Evolutionary conservation across 2,797 vertebrate genomes (phyloP).

Genomic region (Phalloptychus januarius): DNA sequence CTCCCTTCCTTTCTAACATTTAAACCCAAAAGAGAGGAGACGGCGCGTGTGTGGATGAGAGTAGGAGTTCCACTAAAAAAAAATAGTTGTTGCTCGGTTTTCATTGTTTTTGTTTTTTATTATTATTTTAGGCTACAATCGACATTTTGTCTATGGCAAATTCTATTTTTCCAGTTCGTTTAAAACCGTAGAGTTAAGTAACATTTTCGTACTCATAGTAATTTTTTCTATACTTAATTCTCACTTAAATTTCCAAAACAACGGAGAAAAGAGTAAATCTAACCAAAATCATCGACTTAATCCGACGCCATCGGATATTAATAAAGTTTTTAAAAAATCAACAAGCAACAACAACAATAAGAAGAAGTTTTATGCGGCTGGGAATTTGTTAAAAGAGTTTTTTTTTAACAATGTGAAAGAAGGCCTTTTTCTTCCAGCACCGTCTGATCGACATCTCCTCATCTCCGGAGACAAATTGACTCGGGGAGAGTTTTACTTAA

Average conservation of each 20-base stretch:
- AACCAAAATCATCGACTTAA: no score
- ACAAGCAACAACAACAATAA: neutral
- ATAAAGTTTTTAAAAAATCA: neutral
- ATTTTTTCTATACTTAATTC: neutral
- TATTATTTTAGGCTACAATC: no score
- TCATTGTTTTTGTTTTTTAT: neutral
- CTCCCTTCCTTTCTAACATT: constrained; percentile 30
- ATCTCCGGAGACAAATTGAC: constrained; percentile 43
- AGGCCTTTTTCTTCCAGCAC: constrained; percentile 36
- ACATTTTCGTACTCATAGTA: neutral
- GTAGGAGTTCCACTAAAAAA: neutral
- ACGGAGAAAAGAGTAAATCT: neutral
- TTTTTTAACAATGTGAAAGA: constrained; percentile 22
- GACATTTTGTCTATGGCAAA: no score
- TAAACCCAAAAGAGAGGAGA: constrained; percentile 56
- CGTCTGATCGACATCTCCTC: constrained; percentile 53
- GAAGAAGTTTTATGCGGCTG: neutral
- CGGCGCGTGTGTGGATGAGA: neutral
- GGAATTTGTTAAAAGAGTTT: constrained; percentile 7
- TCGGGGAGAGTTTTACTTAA: constrained; percentile 28
- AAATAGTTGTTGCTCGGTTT: neutral
- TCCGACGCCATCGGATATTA: neutral
- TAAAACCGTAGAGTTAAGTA: neutral
- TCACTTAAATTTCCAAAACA: neutral
- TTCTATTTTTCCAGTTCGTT: neutral